Conservation (phyloP, 1,140 invertebrate genomes). For the Sogatella furcifera region DNA sequence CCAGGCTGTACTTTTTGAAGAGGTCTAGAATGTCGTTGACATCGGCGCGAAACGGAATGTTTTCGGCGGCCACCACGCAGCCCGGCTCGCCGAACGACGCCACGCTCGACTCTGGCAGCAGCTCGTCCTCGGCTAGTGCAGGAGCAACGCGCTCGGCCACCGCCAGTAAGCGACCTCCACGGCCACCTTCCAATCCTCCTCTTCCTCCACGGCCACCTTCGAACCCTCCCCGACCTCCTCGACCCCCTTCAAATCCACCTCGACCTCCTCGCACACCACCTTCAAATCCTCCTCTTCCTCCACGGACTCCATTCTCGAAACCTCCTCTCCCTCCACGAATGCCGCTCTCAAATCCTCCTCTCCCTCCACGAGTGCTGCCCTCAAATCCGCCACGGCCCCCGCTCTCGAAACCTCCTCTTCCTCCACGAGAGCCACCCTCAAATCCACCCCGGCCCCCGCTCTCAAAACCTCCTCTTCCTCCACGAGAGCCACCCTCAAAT, state of each 20-base stretch:
- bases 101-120: background rate
- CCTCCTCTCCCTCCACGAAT: slow-evolving; percentile 4
- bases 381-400: background rate
- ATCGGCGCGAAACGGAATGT: slow-evolving; percentile 74
- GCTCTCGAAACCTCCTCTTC: background rate
- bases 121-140: background rate
- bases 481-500: background rate
- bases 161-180: background rate
- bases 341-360: background rate
- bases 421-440: slow-evolving; percentile 5
- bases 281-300: background rate
- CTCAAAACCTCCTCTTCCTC: background rate
- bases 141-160: background rate
- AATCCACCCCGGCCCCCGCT: background rate
- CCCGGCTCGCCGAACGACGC: slow-evolving; percentile 59
- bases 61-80: slow-evolving; percentile 71
- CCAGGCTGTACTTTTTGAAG: slow-evolving; percentile 63
- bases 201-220: background rate
- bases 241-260: background rate
- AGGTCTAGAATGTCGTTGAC: slow-evolving; percentile 81
- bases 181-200: background rate
- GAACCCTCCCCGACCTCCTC: background rate
- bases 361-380: slow-evolving; percentile 4
- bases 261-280: background rate
- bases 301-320: background rate